Evolutionary conservation across 2,888 invertebrate genomes (phyloP).

Genomic region (Lacanobia oleracea): DNA sequence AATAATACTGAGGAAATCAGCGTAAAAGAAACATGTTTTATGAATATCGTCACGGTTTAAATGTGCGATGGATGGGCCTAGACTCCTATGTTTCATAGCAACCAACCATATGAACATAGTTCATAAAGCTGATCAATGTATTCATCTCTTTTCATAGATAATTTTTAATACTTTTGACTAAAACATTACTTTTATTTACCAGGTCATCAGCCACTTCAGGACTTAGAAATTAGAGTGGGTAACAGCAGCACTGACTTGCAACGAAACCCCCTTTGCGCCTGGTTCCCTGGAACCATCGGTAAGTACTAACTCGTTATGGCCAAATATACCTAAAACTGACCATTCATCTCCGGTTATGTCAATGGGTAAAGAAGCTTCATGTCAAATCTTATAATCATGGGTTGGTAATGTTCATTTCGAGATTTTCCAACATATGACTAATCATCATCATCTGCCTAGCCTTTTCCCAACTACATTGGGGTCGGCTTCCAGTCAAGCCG

Average conservation of each 20-base stretch:
- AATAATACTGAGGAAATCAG: slow-evolving; percentile 37
- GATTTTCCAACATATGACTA: too few relatives aligned
- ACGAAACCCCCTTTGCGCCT: slow-evolving; percentile 97
- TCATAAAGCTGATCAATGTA: not conserved
- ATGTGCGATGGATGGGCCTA: not conserved
- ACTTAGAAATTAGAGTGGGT: slow-evolving; percentile 97
- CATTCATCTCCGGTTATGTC: not conserved
- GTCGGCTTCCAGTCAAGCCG: too few relatives aligned
- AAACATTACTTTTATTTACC: slow-evolving; percentile 50
- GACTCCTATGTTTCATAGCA: not conserved
- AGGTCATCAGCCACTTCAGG: slow-evolving; percentile 97
- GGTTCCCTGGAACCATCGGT: slow-evolving; percentile 98
- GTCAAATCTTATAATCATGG: not conserved
- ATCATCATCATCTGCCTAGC: too few relatives aligned
- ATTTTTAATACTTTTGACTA: not conserved
- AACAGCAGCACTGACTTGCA: slow-evolving; percentile 97
- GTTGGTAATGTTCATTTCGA: not conserved
- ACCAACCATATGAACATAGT: not conserved
- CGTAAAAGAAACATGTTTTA: slow-evolving; percentile 36
- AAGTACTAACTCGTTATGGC: slow-evolving; percentile 71
- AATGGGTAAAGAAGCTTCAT: not conserved
- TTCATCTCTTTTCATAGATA: too few relatives aligned
- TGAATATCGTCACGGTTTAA: slow-evolving; percentile 21
- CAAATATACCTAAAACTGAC: not conserved
- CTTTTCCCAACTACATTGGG: too few relatives aligned